phyloP scores from a whole-genome alignment of 2,888 invertebrate species.

The Biston betularia region DNA sequence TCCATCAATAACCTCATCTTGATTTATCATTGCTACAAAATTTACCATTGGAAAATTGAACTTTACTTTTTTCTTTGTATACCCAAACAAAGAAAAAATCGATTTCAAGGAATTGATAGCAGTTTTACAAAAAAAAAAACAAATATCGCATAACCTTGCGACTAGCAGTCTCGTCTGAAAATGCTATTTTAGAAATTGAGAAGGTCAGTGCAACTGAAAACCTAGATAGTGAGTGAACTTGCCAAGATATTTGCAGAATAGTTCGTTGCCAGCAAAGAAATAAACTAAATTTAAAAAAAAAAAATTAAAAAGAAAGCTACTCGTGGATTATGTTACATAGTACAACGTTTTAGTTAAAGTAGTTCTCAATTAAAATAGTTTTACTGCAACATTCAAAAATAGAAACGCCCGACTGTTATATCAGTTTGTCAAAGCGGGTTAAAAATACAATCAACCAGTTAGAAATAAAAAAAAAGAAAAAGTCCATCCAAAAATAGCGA shows the following conservation, averaged over 20 bases:
- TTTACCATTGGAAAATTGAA: background rate
- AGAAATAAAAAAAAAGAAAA: constrained; percentile 32
- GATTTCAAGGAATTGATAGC: background rate
- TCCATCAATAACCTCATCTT: no score
- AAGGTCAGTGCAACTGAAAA: constrained; percentile 11
- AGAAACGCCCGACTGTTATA: constrained; percentile 15
- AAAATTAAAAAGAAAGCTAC: no score
- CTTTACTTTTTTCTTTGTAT: no score
- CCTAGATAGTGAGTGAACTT: background rate
- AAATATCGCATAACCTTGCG: background rate
- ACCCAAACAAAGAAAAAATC: no score
- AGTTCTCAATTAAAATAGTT: background rate
- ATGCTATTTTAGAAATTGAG: constrained; percentile 10
- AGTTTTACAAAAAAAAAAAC: background rate
- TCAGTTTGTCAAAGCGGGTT: constrained; percentile 25
- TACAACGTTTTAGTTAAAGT: background rate
- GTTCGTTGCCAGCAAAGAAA: background rate
- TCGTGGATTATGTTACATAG: no score
- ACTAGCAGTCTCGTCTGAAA: constrained; percentile 10
- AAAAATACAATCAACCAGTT: constrained; percentile 30
- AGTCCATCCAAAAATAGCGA: constrained; percentile 53
- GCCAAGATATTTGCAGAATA: constrained; percentile 1
- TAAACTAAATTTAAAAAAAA: background rate
- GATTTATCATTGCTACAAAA: background rate
- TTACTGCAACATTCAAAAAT: constrained; percentile 16